Percentiles rank a stretch among this genome's conserved stretches.
These are phyloP conservation scores for Fukomys damarensis DNA, from an alignment of 2,113 vertebrate species.

Conservation along the genomic window DNA sequence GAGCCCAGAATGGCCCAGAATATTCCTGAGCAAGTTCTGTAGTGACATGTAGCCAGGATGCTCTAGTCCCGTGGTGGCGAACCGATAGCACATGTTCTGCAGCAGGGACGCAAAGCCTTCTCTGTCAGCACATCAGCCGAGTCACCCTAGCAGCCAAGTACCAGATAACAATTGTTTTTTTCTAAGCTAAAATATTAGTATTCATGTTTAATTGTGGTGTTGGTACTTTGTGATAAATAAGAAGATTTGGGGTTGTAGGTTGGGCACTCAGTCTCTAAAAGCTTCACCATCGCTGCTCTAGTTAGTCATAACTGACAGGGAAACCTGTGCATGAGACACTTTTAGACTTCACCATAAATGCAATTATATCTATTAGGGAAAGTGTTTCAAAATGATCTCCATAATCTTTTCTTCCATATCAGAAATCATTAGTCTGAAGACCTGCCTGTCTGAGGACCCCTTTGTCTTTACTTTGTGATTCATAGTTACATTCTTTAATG, in stretches of 20 bases:
- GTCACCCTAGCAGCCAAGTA: background rate
- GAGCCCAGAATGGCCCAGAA: background rate
- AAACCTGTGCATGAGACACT: background rate
- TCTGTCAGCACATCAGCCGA: background rate
- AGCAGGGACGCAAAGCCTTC: background rate
- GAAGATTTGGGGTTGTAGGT: background rate
- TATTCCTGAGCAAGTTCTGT: background rate
- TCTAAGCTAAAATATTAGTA: background rate
- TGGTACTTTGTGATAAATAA: background rate
- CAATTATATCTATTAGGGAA: background rate
- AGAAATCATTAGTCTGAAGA: background rate
- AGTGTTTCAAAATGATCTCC: background rate
- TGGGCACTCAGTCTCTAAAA: background rate
- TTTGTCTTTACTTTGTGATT: background rate
- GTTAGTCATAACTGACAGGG: background rate
- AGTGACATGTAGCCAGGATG: fast-evolving
- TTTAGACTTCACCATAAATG: background rate
- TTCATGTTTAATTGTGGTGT: background rate
- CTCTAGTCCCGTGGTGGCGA: background rate
- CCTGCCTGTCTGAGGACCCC: background rate
- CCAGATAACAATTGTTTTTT: background rate
- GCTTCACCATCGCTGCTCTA: background rate
- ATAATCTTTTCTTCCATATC: background rate
- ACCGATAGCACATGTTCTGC: background rate
- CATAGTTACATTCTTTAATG: background rate